These are phyloP conservation scores for Phenganax stokvisi DNA, from an alignment of 92 coral and sea anemone species.

Conservation along the genomic window DNA sequence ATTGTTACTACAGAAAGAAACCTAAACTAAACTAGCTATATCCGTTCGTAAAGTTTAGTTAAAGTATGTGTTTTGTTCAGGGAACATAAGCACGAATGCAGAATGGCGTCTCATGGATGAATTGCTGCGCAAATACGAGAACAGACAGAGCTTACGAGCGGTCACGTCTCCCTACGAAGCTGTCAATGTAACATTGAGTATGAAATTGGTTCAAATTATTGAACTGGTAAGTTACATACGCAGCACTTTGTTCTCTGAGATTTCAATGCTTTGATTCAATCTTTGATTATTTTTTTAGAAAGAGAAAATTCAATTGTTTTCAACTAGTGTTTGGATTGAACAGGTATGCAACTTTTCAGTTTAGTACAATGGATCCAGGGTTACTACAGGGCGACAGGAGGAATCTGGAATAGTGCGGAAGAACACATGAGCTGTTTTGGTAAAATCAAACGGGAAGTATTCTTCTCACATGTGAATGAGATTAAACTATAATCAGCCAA, in stretches of 20 bases:
- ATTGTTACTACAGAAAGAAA: neutral
- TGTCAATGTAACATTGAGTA: conserved; percentile 51
- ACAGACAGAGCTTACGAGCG: conserved; percentile 11
- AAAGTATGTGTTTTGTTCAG: neutral
- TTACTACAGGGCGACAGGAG: too few relatives aligned
- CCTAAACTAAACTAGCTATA: neutral
- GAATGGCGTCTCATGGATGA: conserved; percentile 24
- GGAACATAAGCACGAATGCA: conserved; percentile 12
- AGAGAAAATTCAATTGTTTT: conserved; percentile 63
- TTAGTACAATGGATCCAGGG: too few relatives aligned
- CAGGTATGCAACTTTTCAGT: conserved; percentile 48
- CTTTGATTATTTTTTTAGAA: conserved; percentile 45
- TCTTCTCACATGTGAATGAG: too few relatives aligned
- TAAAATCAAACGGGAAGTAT: neutral
- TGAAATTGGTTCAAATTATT: conserved; percentile 67
- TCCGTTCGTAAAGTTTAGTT: neutral
- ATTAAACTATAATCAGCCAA: too few relatives aligned
- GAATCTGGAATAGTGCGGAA: too few relatives aligned
- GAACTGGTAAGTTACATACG: conserved; percentile 48
- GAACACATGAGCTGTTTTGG: too few relatives aligned
- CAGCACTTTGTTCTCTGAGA: neutral
- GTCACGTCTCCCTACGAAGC: conserved; percentile 43
- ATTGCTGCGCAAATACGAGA: conserved; percentile 1
- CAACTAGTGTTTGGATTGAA: conserved; percentile 76
- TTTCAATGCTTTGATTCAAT: neutral